phyloP scores from a whole-genome alignment of 2,888 invertebrate species.

The Euphydryas editha region DNA sequence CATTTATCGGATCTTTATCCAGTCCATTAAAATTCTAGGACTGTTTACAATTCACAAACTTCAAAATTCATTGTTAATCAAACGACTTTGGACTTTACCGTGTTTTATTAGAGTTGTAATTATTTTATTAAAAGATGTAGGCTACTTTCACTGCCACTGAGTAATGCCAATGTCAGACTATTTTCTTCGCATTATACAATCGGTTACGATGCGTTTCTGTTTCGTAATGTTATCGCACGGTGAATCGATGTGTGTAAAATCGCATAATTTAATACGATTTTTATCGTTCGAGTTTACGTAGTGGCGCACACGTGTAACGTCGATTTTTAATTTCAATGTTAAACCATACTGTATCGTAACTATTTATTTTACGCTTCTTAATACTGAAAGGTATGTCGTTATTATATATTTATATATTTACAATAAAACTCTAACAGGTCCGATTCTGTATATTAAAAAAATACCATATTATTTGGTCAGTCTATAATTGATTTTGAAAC shows the following conservation, averaged over 20 bases:
- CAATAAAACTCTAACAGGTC: no score
- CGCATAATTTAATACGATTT: constrained; percentile 40
- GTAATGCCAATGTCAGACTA: constrained; percentile 79
- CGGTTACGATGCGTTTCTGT: constrained; percentile 56
- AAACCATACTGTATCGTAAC: neutral
- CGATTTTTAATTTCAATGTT: neutral
- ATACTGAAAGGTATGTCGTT: neutral
- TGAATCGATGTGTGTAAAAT: constrained; percentile 38
- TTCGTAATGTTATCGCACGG: constrained; percentile 51
- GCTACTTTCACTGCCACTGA: constrained; percentile 68
- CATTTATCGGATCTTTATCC: constrained; percentile 12
- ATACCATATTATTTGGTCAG: no score
- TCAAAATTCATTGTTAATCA: neutral
- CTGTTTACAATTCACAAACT: constrained; percentile 10
- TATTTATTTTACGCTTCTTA: neutral
- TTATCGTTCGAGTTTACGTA: constrained; percentile 20
- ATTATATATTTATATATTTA: neutral
- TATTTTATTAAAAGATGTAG: constrained; percentile 39
- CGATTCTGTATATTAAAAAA: no score
- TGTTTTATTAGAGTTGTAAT: constrained; percentile 41
- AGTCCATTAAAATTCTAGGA: constrained; percentile 11
- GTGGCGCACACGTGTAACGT: constrained; percentile 16
- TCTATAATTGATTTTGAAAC: no score
- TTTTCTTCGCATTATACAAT: constrained; percentile 72
- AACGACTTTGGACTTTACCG: constrained; percentile 30